phyloP scores from a whole-genome alignment of 2,797 vertebrate genomes.

The Amblyraja radiata region DNA sequence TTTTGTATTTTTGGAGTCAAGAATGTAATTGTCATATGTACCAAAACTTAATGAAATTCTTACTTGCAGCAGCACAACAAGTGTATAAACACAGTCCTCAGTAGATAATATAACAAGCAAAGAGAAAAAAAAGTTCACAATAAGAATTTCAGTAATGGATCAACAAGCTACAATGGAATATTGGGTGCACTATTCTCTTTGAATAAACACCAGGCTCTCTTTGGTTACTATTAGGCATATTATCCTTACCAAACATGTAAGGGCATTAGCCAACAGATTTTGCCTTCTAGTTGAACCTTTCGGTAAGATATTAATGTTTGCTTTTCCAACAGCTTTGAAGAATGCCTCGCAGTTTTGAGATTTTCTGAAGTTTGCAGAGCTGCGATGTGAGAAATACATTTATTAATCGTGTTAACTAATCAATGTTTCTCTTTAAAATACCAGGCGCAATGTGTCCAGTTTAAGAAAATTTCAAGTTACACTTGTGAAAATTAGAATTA shows the following conservation, averaged over 20 bases:
- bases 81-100: too few relatives aligned
- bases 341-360: conserved; percentile 35
- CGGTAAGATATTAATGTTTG: conserved; percentile 37
- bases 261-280: conserved; percentile 40
- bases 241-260: conserved; percentile 42
- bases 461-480: neutral
- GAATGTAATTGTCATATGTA: too few relatives aligned
- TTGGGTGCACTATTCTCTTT: neutral
- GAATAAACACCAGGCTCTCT: neutral
- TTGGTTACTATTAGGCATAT: neutral
- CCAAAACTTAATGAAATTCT: too few relatives aligned
- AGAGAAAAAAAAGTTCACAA: neutral
- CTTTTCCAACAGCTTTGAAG: conserved; percentile 40
- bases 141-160: neutral
- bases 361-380: conserved; percentile 8
- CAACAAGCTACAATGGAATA: neutral
- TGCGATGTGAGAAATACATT: neutral
- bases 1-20: neutral
- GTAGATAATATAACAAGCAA: too few relatives aligned
- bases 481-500: neutral
- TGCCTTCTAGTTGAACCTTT: conserved; percentile 33
- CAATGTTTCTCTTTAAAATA: neutral
- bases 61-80: too few relatives aligned
- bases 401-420: neutral
- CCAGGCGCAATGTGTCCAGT: neutral